Evolutionary conservation across 2,797 vertebrate species (phyloP).

Genomic region (Scomberomorus guttatus): DNA sequence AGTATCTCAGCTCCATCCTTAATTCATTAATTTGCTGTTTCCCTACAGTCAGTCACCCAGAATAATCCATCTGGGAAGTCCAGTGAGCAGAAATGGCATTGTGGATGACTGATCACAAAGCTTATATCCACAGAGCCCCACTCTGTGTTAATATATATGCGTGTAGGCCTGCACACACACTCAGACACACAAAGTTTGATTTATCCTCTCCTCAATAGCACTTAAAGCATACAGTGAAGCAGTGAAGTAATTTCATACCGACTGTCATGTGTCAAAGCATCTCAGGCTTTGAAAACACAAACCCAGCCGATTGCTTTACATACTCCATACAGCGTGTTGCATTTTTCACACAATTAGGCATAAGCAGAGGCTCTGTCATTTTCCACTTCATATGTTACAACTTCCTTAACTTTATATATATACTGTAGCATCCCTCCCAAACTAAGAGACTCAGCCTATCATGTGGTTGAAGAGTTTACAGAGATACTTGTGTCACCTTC

Average conservation of each 20-base stretch:
- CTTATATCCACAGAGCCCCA: slow-evolving; percentile 74
- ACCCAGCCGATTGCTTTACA: slow-evolving; percentile 7
- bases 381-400: neutral
- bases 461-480: slow-evolving; percentile 26
- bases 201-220: slow-evolving; percentile 28
- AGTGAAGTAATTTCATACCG: neutral
- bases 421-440: neutral
- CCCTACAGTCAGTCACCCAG: slow-evolving; percentile 82
- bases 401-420: neutral
- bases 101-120: slow-evolving; percentile 84
- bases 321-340: neutral
- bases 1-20: slow-evolving; percentile 76
- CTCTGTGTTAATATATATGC: slow-evolving; percentile 63
- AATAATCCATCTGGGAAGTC: slow-evolving; percentile 86
- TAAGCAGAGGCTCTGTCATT: neutral
- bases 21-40: slow-evolving; percentile 87
- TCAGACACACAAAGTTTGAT: slow-evolving; percentile 32
- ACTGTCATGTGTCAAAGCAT: slow-evolving; percentile 28
- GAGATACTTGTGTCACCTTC: slow-evolving; percentile 37
- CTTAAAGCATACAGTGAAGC: slow-evolving; percentile 33
- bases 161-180: slow-evolving; percentile 29
- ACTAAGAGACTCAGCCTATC: neutral
- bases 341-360: slow-evolving; percentile 15
- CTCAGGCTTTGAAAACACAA: slow-evolving; percentile 31
- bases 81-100: slow-evolving; percentile 85